Evolutionary conservation across 1,140 invertebrate species (phyloP), one percentile per base, ranked within the genome.

Genomic region (Scaptomyza hsui): DNA sequence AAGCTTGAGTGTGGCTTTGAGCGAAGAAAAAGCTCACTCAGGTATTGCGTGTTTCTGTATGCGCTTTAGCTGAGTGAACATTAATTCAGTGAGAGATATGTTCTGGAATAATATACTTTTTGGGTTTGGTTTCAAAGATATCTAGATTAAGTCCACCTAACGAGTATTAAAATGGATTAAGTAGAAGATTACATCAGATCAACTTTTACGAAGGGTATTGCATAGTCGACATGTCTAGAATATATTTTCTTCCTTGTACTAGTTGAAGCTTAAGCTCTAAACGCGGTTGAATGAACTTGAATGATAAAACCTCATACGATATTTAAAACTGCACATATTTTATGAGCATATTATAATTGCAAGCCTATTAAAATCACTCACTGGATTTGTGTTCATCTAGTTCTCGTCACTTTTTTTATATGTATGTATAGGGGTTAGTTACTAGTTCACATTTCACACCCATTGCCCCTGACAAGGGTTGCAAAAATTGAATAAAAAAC

Each of bases 361-460:
- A 59, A 72, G 45, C 35, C 32, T 41, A 59, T 51, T 51, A 67
- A 16, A 1, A 16, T 44, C 57, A 52, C 51, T 55, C 75, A 60
- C 53, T 65, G 67, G 16, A 35, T n/a, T 64, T 51, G 15, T 4
- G 32, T 37, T 37, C 19, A 13, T 52, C 4, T 9, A 71, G 19
- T 32, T 51, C 16, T 63, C 37, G 9, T 47, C 35, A 55, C 32
- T 49, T 64, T 72, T 52, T 52, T 3, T 26, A 26, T 26, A 6
- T 26, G 1, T 26, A 4, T 24, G 6, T 56, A 51, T 48, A 41
- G 44, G 68, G 80, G 81, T 75, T 60, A 60, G 47, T 68, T 60
- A 68, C 60, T 64, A 77, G 24, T 47, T 67, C 64, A 80, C 55
- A 81, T 86, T 79, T 80, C 60, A 77, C 80, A 52, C 80, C 77